Conservation (phyloP, 2,888 invertebrate genomes). For the Pyrgus malvae region DNA sequence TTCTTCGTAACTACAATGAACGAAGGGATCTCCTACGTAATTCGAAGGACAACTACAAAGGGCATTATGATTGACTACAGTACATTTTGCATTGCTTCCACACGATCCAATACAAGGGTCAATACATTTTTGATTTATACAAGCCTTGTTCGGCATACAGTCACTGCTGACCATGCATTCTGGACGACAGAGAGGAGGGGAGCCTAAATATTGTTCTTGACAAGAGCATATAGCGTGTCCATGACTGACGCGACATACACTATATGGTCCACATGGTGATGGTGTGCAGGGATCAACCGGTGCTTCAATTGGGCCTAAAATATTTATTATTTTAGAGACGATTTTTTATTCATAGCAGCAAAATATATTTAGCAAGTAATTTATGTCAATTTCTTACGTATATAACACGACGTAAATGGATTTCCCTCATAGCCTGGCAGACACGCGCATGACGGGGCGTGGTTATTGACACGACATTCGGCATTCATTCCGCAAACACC, state of each 20-base stretch:
- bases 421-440: constrained; percentile 89
- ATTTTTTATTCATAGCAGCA: background rate
- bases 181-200: constrained; percentile 89
- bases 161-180: constrained; percentile 93
- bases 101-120: constrained; percentile 93
- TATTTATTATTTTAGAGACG: background rate
- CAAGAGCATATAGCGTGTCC: constrained; percentile 92
- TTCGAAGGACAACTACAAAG: constrained; percentile 90
- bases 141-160: constrained; percentile 90
- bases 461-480: constrained; percentile 90
- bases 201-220: constrained; percentile 88
- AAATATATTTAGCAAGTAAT: background rate
- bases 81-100: constrained; percentile 90
- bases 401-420: constrained; percentile 88
- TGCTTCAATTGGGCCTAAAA: constrained; percentile 38
- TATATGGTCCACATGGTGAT: constrained; percentile 90
- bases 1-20: constrained; percentile 85
- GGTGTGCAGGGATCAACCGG: constrained; percentile 81
- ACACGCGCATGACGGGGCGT: constrained; percentile 90
- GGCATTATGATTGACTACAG: constrained; percentile 92
- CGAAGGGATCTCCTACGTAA: constrained; percentile 91
- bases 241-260: constrained; percentile 87
- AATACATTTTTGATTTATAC: constrained; percentile 89
- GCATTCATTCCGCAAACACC: constrained; percentile 93
- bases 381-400: constrained; percentile 54